phyloP scores from a whole-genome alignment of 1,140 invertebrate genomes.

The Cataglyphis hispanica region DNA sequence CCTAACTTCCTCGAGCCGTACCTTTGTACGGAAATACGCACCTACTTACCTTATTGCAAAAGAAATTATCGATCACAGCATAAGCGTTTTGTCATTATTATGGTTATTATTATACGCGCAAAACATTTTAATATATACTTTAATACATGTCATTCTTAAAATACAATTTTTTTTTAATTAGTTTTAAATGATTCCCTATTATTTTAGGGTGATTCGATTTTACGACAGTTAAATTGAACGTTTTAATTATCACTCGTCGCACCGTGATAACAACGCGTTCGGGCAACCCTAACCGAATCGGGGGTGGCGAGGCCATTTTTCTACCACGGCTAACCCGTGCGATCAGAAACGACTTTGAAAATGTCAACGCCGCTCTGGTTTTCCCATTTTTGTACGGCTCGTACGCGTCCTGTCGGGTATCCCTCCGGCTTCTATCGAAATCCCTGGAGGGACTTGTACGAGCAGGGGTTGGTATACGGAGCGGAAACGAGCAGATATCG shows the following conservation, averaged over 20 bases:
- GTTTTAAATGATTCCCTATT: background rate
- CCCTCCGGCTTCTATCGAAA: constrained; percentile 77
- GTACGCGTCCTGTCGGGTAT: constrained; percentile 64
- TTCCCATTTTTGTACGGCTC: constrained; percentile 80
- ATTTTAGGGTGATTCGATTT: background rate
- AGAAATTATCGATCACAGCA: background rate
- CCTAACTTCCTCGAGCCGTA: background rate
- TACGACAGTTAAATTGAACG: constrained; percentile 1
- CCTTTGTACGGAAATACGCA: background rate
- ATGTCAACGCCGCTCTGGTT: constrained; percentile 65
- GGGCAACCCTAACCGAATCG: constrained; percentile 33
- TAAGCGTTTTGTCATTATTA: background rate
- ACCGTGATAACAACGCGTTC: constrained; percentile 43
- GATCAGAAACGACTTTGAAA: constrained; percentile 61
- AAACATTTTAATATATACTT: background rate
- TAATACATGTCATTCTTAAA: background rate
- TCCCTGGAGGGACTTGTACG: constrained; percentile 76
- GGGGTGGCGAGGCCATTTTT: constrained; percentile 30
- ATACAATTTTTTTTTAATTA: background rate
- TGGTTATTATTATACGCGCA: no score
- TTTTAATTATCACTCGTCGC: constrained; percentile 45
- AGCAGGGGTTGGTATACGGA: constrained; percentile 77
- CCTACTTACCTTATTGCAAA: background rate
- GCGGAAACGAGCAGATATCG: constrained; percentile 83
- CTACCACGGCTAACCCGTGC: constrained; percentile 43